These are phyloP conservation scores for Eugnorisma glareosa DNA, from an alignment of 2,888 invertebrate species.

Conservation along the genomic window DNA sequence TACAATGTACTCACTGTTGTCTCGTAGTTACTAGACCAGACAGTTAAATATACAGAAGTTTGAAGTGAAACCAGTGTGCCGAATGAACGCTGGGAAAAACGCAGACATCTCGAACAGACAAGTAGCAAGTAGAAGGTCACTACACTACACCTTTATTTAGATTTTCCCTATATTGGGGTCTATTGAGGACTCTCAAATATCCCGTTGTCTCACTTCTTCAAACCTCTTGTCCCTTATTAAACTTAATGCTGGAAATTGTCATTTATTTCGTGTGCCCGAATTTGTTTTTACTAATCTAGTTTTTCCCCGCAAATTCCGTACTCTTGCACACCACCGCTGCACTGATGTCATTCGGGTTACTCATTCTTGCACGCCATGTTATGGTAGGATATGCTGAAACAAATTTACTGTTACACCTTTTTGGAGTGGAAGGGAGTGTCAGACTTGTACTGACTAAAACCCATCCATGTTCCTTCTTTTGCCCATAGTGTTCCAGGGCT, in stretches of 20 bases:
- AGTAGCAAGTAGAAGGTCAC: no score
- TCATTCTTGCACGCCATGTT: no score
- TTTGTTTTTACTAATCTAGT: background rate
- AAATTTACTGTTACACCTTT: no score
- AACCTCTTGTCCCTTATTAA: background rate
- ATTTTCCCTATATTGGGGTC: background rate
- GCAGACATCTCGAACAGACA: background rate
- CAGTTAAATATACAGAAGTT: constrained; percentile 18
- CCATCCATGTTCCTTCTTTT: no score
- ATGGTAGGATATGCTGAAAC: no score
- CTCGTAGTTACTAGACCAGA: background rate
- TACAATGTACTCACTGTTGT: constrained; percentile 21
- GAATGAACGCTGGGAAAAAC: background rate
- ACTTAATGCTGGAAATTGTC: background rate
- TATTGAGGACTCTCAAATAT: no score
- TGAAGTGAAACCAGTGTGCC: background rate
- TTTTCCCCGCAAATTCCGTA: no score
- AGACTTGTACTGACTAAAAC: no score
- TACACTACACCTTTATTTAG: background rate
- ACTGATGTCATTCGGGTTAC: background rate
- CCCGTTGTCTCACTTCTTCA: background rate
- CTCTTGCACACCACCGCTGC: background rate
- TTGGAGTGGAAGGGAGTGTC: no score
- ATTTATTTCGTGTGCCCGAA: background rate
- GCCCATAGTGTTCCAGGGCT: no score